phyloP scores from a whole-genome alignment of 1,140 invertebrate genomes.

The Trachymyrmex septentrionalis region DNA sequence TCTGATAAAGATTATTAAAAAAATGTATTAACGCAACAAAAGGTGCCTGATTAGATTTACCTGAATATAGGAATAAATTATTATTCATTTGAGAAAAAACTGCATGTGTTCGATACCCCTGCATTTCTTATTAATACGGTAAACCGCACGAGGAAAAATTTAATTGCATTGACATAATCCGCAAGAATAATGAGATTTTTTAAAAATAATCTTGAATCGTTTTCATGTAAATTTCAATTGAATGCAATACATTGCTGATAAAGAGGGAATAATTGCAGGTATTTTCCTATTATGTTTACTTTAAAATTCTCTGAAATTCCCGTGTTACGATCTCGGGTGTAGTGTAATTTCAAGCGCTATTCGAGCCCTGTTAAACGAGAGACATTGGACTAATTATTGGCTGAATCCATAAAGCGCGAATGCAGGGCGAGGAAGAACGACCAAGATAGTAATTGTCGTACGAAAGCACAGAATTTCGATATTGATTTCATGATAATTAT shows the following conservation, averaged over 20 bases:
- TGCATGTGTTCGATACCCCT: background rate
- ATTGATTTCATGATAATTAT: conserved; percentile 54
- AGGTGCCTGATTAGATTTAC: background rate
- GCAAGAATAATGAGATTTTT: background rate
- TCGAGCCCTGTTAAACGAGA: background rate
- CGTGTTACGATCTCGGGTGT: background rate
- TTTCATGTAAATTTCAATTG: background rate
- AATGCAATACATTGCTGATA: background rate
- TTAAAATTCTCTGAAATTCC: background rate
- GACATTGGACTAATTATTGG: background rate
- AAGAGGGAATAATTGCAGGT: background rate
- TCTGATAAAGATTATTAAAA: too few relatives aligned
- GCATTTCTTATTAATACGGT: background rate
- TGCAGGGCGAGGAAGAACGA: background rate
- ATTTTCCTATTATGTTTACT: background rate
- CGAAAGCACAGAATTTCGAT: conserved; percentile 20
- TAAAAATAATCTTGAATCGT: background rate
- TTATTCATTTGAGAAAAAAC: background rate
- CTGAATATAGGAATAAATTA: background rate
- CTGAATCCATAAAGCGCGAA: background rate
- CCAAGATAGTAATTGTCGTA: conserved; percentile 4
- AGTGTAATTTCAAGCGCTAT: background rate
- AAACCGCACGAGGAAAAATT: conserved; percentile 8
- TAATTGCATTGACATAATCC: background rate
- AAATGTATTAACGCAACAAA: background rate